Percentiles rank a stretch among this genome's conserved stretches.
Evolutionary conservation across 2,797 vertebrate species (phyloP).

Genomic region (Synanceia verrucosa): DNA sequence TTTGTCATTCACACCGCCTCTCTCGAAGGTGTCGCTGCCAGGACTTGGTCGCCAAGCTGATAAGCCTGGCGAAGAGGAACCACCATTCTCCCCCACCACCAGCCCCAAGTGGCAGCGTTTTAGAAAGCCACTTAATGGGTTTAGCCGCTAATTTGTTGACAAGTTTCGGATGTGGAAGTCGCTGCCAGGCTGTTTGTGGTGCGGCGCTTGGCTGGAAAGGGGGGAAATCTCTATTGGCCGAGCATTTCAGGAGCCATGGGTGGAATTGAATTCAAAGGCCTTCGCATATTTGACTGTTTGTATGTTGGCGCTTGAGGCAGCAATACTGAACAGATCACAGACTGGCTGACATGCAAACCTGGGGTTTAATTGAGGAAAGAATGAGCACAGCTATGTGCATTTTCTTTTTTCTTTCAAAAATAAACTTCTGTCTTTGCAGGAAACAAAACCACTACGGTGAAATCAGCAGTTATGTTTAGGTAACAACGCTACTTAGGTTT

Average conservation of each 20-base stretch:
- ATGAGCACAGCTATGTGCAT: not conserved
- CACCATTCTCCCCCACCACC: constrained; percentile 33
- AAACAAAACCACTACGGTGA: no score
- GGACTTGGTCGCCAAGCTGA: constrained; percentile 38
- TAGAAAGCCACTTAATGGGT: constrained; percentile 69
- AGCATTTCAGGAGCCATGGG: constrained; percentile 26
- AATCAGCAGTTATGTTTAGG: no score
- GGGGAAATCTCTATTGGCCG: constrained; percentile 19
- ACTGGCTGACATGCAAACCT: not conserved
- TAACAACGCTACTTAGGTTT: no score
- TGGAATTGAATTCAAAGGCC: constrained; percentile 27
- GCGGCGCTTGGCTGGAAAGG: constrained; percentile 35
- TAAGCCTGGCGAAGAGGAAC: constrained; percentile 52
- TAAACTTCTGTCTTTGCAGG: no score
- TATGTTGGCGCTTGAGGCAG: not conserved
- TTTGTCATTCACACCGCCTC: constrained; percentile 67
- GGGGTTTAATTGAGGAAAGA: not conserved
- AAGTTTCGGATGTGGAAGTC: constrained; percentile 55
- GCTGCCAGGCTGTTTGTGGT: constrained; percentile 43
- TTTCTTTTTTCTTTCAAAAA: no score
- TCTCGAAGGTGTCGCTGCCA: constrained; percentile 40
- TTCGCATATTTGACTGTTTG: constrained; percentile 16
- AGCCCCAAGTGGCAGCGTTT: constrained; percentile 50
- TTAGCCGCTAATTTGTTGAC: constrained; percentile 76
- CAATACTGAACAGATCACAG: not conserved